Conservation (phyloP, 2,797 vertebrate genomes). For the Eulemur coronatus region DNA sequence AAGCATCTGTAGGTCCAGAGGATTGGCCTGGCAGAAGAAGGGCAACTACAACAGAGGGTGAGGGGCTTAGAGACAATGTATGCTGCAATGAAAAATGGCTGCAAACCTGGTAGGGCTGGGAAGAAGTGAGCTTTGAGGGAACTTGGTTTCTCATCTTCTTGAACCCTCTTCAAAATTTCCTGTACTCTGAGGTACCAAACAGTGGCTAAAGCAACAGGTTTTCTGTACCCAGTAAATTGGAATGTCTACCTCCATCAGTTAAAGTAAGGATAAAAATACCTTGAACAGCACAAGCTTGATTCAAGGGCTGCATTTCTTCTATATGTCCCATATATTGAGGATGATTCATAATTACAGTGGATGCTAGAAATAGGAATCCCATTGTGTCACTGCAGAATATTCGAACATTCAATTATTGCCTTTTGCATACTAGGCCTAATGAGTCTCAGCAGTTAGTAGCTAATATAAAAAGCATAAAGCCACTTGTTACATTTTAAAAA, state of each 20-base stretch:
- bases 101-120: background rate
- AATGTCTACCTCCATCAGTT: slow-evolving; percentile 42
- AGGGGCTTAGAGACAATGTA: background rate
- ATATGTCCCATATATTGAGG: slow-evolving; percentile 44
- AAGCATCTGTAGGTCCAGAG: background rate
- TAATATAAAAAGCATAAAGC: slow-evolving; percentile 71
- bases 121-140: background rate
- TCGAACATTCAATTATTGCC: slow-evolving; percentile 73
- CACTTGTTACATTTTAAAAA: slow-evolving; percentile 72
- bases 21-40: background rate
- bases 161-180: background rate
- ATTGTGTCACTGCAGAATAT: slow-evolving; percentile 62
- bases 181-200: background rate
- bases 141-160: background rate
- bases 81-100: fast-evolving
- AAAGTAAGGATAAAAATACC: slow-evolving; percentile 58
- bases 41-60: background rate
- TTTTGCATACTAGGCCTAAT: slow-evolving; percentile 72
- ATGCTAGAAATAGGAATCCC: slow-evolving; percentile 76
- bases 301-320: slow-evolving; percentile 70
- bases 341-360: slow-evolving; percentile 72
- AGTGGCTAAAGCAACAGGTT: background rate
- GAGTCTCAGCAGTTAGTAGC: slow-evolving; percentile 73
- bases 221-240: slow-evolving; percentile 34
- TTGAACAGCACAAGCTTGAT: slow-evolving; percentile 67